Conservation (phyloP, 2,888 invertebrate species). For the Entomobrya proxima region DNA sequence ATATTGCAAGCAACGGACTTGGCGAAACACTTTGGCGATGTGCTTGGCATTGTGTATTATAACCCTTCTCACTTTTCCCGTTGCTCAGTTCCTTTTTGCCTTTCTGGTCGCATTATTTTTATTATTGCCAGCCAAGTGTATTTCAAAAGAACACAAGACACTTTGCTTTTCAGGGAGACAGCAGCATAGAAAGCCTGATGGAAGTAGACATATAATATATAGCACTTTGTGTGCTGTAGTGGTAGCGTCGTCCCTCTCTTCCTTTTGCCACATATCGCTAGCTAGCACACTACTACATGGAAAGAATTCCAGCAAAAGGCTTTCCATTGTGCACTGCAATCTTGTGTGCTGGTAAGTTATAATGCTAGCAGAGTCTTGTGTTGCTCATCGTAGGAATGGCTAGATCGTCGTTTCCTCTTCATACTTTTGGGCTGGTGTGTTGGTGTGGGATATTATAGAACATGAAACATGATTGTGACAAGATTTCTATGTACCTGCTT, state of each 20-base stretch:
- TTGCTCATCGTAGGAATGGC: background rate
- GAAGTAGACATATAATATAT: too few relatives aligned
- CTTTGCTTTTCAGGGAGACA: constrained; percentile 12
- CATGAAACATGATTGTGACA: constrained; percentile 22
- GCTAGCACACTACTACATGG: background rate
- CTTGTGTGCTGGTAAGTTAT: background rate
- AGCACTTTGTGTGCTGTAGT: too few relatives aligned
- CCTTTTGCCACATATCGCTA: too few relatives aligned
- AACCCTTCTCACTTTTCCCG: constrained; percentile 42
- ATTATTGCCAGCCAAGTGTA: constrained; percentile 27
- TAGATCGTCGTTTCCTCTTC: constrained; percentile 2
- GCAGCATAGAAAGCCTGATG: background rate
- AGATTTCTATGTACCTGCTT: constrained; percentile 29
- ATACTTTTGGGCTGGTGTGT: background rate
- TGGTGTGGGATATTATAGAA: constrained; percentile 12
- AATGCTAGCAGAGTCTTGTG: background rate
- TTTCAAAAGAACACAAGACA: constrained; percentile 23
- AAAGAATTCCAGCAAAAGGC: background rate
- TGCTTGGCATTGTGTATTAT: too few relatives aligned
- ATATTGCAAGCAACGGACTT: too few relatives aligned
- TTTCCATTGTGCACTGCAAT: constrained; percentile 3
- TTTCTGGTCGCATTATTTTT: constrained; percentile 38
- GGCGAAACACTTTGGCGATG: background rate
- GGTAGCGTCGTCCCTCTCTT: background rate
- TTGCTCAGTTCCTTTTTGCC: constrained; percentile 18